Evolutionary conservation across 2,888 invertebrate species (phyloP), one percentile per base, ranked within the genome.

Genomic region (Lepidocyrtoides sp.): DNA sequence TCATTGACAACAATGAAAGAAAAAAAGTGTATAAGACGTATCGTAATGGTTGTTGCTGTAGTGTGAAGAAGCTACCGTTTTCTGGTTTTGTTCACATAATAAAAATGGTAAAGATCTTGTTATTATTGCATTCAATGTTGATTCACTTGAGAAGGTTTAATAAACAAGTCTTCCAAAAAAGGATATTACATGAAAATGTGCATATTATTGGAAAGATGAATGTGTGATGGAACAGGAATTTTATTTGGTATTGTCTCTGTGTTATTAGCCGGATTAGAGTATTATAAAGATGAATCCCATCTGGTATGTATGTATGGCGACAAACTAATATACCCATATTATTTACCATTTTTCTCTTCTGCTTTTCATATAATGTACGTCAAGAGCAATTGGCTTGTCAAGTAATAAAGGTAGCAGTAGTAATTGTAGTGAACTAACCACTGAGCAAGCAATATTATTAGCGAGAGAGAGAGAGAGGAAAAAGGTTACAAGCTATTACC

Each of bases 281-380:
- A 63, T n/a, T 29, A 77, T 63, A 86, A 77, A 86, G 77, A 77
- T 63, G 86, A 85, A 86, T 85, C 77, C 63, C 86, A 86, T 77
- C 86, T 77, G 86, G 86, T 48, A 77, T 14, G n/a, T 86, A n/a
- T n/a, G n/a, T 66, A 36, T 44, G 44, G 7, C 36, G 36, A 36
- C 36, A 36, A 4, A 36, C 36, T 36, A 36, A 36, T 36, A 36
- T 2, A 36, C 36, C 36, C 36, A 36, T 36, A 36, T 36, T 7
- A 14, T 48, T 48, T 48, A 12, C 57, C 17, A 36, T 36, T 57
- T 57, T 14, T 57, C 54, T 60, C 23, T 14, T 26, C 63, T n/a
- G 2, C 23, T 32, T 10, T 12, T 32, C 63, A 32, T 32, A 63
- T 10, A 29, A 4, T 26, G 26, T 10, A 57, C 57, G 57, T 54